Evolutionary conservation across 2,113 vertebrate species (phyloP).

Genomic region (Cervus canadensis): DNA sequence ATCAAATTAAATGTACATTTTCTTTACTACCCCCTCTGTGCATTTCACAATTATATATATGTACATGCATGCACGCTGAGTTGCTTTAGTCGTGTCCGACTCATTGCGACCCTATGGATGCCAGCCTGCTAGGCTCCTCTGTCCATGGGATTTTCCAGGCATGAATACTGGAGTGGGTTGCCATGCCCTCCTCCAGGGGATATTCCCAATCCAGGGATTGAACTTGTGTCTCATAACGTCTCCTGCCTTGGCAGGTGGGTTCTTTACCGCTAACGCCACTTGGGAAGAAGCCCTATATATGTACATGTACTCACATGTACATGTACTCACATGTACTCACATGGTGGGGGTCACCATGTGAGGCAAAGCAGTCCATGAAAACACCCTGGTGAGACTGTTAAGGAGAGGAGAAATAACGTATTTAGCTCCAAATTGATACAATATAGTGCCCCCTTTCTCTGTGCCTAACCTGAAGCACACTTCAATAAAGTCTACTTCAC

Average conservation of each 20-base stretch:
- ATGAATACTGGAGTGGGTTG: background rate
- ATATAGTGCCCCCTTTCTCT: background rate
- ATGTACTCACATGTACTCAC: background rate
- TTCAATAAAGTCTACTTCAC: background rate
- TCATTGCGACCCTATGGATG: background rate
- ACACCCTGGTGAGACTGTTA: no score
- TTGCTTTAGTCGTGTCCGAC: background rate
- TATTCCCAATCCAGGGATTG: background rate
- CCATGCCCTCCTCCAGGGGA: background rate
- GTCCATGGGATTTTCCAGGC: background rate
- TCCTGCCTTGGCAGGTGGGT: background rate
- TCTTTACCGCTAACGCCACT: background rate
- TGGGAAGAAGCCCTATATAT: background rate
- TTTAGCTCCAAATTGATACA: background rate
- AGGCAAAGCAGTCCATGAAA: background rate
- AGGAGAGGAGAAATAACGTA: background rate
- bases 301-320: background rate
- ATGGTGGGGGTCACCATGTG: accelerated
- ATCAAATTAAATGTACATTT: background rate
- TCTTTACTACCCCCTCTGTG: background rate
- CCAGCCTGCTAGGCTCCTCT: background rate
- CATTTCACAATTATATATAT: background rate
- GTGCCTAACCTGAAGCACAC: background rate
- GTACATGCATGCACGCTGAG: background rate
- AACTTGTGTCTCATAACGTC: background rate